A percentile compares a stretch with the other conserved stretches of the same genome.
Conservation (phyloP, 2,797 vertebrate genomes). For the Phyllotis vaccarum region DNA sequence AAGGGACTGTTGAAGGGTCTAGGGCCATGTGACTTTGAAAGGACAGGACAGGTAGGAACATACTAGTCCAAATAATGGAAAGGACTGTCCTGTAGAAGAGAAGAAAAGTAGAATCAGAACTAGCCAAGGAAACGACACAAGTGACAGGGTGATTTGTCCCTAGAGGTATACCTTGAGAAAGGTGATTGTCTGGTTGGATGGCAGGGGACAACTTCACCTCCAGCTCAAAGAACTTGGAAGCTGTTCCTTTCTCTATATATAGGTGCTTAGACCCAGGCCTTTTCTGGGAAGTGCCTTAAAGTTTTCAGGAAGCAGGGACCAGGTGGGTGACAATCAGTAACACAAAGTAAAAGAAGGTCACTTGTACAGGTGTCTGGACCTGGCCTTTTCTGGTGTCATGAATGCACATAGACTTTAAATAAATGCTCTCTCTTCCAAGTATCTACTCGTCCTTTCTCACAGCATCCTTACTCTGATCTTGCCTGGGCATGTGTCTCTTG, state of each 20-base stretch:
- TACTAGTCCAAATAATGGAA: neutral
- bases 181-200: fast-evolving
- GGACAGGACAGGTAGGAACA: neutral
- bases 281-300: neutral
- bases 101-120: neutral
- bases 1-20: neutral
- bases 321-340: neutral
- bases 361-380: neutral
- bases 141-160: neutral
- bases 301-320: neutral
- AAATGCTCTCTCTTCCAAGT: neutral
- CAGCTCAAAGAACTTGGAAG: neutral
- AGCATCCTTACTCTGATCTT: neutral
- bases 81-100: neutral
- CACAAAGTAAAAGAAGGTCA: neutral
- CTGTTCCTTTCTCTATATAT: neutral
- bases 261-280: neutral
- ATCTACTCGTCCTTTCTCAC: neutral
- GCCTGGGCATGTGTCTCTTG: neutral
- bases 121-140: neutral
- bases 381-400: neutral
- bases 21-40: neutral
- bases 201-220: neutral
- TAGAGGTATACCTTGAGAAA: neutral
- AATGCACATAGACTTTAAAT: neutral